phyloP scores from a whole-genome alignment of 1,140 invertebrate species.

The Solenopsis fugax region DNA sequence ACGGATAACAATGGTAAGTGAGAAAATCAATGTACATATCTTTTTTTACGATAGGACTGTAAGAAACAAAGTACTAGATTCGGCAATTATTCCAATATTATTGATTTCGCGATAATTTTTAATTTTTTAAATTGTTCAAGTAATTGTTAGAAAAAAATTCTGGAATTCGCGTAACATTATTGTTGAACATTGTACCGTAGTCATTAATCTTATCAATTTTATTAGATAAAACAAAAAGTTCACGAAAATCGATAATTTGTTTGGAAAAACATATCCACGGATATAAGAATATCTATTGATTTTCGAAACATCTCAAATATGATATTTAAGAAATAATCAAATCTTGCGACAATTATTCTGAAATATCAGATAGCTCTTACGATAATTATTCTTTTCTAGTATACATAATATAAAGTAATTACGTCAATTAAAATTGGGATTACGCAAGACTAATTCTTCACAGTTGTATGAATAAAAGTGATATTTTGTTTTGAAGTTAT shows the following conservation, averaged over 20 bases:
- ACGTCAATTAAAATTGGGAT: constrained; percentile 59
- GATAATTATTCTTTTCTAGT: neutral
- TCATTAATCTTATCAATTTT: constrained; percentile 50
- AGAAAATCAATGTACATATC: constrained; percentile 36
- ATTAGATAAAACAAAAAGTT: neutral
- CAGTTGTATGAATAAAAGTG: constrained; percentile 6
- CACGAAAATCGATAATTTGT: neutral
- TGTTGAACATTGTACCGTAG: neutral
- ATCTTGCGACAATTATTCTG: neutral
- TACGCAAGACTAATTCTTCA: neutral
- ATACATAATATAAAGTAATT: constrained; percentile 9
- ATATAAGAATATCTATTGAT: neutral
- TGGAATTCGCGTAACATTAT: neutral
- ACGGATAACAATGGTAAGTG: constrained; percentile 19
- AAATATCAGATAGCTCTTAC: neutral
- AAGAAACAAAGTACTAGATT: neutral
- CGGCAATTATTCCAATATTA: neutral
- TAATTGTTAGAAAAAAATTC: neutral
- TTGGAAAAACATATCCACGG: too few relatives aligned
- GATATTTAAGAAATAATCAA: neutral
- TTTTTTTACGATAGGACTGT: neutral
- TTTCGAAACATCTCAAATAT: neutral
- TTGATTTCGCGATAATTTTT: neutral
- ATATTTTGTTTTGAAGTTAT: constrained; percentile 31
- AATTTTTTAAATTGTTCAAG: neutral